A percentile compares a stretch with the other conserved stretches of the same genome.
phyloP scores from a whole-genome alignment of 2,113 vertebrate species.

The Panurus biarmicus region DNA sequence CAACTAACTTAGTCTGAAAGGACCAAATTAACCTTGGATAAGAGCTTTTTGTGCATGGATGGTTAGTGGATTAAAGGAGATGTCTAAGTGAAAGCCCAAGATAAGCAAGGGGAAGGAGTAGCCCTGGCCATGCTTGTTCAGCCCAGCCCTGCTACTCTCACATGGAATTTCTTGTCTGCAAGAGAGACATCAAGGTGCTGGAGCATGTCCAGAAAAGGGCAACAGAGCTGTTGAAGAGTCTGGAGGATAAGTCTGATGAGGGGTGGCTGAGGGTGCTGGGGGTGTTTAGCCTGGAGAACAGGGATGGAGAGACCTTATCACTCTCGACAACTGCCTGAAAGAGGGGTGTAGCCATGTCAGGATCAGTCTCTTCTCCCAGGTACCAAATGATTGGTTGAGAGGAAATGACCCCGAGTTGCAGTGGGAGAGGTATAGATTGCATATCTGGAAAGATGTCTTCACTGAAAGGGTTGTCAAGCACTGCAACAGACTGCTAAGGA shows the following conservation, averaged over 20 bases:
- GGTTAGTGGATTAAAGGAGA: background rate
- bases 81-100: background rate
- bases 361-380: fast-evolving
- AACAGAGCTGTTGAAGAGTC: background rate
- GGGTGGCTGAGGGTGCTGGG: background rate
- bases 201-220: background rate
- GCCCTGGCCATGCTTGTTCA: background rate
- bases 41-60: conserved; percentile 50
- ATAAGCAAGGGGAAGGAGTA: background rate
- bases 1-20: conserved; percentile 51
- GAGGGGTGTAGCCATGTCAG: fast-evolving
- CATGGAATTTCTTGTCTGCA: background rate
- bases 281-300: background rate
- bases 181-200: background rate
- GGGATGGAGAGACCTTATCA: background rate
- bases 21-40: conserved; percentile 55
- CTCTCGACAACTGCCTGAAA: background rate
- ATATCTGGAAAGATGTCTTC: background rate
- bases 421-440: background rate
- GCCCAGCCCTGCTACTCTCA: fast-evolving
- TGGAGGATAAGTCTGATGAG: background rate
- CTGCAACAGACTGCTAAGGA: background rate
- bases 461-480: background rate
- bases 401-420: background rate
- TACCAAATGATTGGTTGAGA: background rate